phyloP scores from a whole-genome alignment of 2,113 vertebrate genomes.

The Silurus glanis region DNA sequence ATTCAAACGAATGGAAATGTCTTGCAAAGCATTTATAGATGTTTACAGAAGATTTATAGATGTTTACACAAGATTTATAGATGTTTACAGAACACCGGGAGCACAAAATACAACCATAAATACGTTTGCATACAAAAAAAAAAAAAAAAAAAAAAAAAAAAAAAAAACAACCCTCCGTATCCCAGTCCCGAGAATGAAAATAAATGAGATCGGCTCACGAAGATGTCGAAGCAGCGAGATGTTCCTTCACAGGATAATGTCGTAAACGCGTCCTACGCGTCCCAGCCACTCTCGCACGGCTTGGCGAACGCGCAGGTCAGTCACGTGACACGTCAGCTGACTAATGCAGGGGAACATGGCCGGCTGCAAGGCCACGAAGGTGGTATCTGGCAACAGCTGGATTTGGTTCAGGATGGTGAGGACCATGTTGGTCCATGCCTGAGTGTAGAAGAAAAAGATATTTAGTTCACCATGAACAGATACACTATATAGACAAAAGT shows the following conservation, averaged over 20 bases:
- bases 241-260: slow-evolving; percentile 80
- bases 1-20: slow-evolving; percentile 36
- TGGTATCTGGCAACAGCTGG: slow-evolving; percentile 85
- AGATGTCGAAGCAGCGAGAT: not conserved
- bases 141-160: not conserved
- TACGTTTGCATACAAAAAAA: slow-evolving; percentile 29
- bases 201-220: not conserved
- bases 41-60: slow-evolving; percentile 33
- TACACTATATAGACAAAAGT: too few species aligned
- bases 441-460: slow-evolving; percentile 1
- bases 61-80: slow-evolving; percentile 12
- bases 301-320: slow-evolving; percentile 86
- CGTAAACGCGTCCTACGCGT: slow-evolving; percentile 89
- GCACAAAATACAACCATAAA: slow-evolving; percentile 38
- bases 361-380: slow-evolving; percentile 89
- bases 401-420: slow-evolving; percentile 93
- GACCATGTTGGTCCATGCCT: slow-evolving; percentile 99
- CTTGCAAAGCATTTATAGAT: slow-evolving; percentile 46
- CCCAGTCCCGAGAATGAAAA: not conserved
- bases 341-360: slow-evolving; percentile 93
- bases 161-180: not conserved
- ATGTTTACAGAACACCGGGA: slow-evolving; percentile 38
- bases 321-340: slow-evolving; percentile 93
- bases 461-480: not conserved
- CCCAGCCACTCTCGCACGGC: slow-evolving; percentile 93